Conservation (phyloP, 2,113 vertebrate species). For the Halcyon senegalensis region DNA sequence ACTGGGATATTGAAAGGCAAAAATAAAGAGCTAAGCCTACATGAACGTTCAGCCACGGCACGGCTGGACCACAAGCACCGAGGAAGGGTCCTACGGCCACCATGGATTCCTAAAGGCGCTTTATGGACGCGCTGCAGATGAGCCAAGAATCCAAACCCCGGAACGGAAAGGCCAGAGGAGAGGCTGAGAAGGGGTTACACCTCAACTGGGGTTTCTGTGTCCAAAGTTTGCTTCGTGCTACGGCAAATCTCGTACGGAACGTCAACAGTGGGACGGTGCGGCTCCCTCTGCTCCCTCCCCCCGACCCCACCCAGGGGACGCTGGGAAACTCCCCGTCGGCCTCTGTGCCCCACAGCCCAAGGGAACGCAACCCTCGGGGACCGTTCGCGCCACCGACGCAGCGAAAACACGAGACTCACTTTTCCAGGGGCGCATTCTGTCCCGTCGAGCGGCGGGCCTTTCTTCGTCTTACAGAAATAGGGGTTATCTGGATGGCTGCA, state of each 20-base stretch:
- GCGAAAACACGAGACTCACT: constrained; percentile 65
- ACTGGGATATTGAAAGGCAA: not conserved
- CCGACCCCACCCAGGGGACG: not conserved
- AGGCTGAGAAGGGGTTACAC: not conserved
- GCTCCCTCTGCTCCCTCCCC: not conserved
- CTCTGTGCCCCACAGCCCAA: not conserved
- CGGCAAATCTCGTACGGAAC: fast-evolving
- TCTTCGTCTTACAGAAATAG: constrained; percentile 99
- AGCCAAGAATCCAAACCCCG: not conserved
- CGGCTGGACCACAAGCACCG: not conserved
- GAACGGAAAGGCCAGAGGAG: not conserved
- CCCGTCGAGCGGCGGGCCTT: constrained; percentile 95
- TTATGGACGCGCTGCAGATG: not conserved
- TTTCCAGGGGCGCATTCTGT: constrained; percentile 94
- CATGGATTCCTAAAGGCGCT: not conserved
- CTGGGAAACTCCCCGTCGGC: not conserved
- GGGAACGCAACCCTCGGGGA: fast-evolving
- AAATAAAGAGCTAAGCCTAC: not conserved
- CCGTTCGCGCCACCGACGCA: not conserved
- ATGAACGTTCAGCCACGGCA: not conserved
- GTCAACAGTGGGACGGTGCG: not conserved
- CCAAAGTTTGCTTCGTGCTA: not conserved
- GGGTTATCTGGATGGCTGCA: constrained; percentile 98
- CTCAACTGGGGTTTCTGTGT: not conserved
- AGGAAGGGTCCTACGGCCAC: not conserved